Evolutionary conservation across 1,140 invertebrate species (phyloP), one percentile per base, ranked within the genome.

Genomic region (Listronotus oregonensis): DNA sequence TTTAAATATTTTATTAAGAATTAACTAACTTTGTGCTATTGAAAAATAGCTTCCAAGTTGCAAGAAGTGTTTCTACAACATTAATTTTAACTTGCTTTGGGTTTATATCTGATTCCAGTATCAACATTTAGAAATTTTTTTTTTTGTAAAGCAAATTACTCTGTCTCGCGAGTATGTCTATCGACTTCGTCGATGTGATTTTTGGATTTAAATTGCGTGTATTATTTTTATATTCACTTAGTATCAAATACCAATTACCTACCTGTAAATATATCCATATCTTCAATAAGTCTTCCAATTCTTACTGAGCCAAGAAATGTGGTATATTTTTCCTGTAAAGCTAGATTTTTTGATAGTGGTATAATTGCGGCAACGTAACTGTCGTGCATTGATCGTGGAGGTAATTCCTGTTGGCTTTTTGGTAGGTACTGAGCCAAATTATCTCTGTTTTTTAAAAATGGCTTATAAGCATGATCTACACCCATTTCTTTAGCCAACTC

Each of bases 221-320:
- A n/a, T n/a, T n/a, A n/a, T n/a, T n/a, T n/a, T n/a, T n/a, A n/a
- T n/a, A n/a, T n/a, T n/a, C n/a, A n/a, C n/a, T n/a, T n/a, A n/a
- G n/a, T n/a, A 27, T 5, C 21, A 5, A 27, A 27, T 27, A 27
- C 21, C 5, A 27, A 42, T 64, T 76, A 87, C 86, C 86, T 60
- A 75, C 73, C 75, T 57, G 90, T 89, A 84, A 93, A 91, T 58
- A 90, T 83, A 78, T 93, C 91, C 79, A 93, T 85, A 76, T 93
- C 91, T 80, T 93, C 91, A 57, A 93, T 77, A 3, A 93, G 80
- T 60, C 90, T 79, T 10, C 91, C 91, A 69, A 90, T n/a, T n/a
- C 91, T 80, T 5, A 92, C 85, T 62, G 82, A 80, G 1, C 88
- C 86, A 63, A 84, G 75, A 68, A 84, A 85, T 10, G 87, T 88